A percentile compares a stretch with the other conserved stretches of the same genome.
phyloP scores from a whole-genome alignment of 2,888 invertebrate species.

The Pollenia angustigena region DNA sequence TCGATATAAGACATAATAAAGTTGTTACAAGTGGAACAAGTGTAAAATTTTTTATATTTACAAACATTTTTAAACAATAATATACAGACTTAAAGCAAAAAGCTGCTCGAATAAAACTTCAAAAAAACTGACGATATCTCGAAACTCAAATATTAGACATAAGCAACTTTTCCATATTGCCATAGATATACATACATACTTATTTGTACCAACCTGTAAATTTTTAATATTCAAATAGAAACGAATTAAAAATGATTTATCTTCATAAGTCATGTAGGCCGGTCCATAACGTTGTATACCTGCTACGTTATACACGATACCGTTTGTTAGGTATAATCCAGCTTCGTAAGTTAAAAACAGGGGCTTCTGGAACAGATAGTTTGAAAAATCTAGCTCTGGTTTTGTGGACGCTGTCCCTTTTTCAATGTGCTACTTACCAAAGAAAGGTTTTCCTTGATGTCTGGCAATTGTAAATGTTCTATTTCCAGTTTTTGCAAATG shows the following conservation, averaged over 20 bases:
- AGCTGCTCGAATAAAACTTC: no score
- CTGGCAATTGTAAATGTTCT: constrained; percentile 81
- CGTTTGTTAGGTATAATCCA: constrained; percentile 80
- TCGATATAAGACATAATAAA: no score
- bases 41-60: no score
- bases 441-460: constrained; percentile 82
- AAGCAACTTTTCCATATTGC: no score
- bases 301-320: constrained; percentile 82
- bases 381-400: constrained; percentile 15
- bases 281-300: constrained; percentile 80
- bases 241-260: constrained; percentile 81
- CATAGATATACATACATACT: no score
- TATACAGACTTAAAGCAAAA: no score
- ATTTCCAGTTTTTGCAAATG: constrained; percentile 80
- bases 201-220: constrained; percentile 79
- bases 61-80: no score
- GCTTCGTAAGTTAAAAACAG: constrained; percentile 82
- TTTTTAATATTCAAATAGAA: constrained; percentile 81
- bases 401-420: not conserved
- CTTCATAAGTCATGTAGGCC: constrained; percentile 82
- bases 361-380: constrained; percentile 78
- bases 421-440: constrained; percentile 77
- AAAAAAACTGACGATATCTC: no score
- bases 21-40: no score
- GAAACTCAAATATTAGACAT: no score